Percentiles rank a stretch among this genome's conserved stretches.
phyloP scores from a whole-genome alignment of 2,888 invertebrate genomes.

The Drosophila sordidula region DNA sequence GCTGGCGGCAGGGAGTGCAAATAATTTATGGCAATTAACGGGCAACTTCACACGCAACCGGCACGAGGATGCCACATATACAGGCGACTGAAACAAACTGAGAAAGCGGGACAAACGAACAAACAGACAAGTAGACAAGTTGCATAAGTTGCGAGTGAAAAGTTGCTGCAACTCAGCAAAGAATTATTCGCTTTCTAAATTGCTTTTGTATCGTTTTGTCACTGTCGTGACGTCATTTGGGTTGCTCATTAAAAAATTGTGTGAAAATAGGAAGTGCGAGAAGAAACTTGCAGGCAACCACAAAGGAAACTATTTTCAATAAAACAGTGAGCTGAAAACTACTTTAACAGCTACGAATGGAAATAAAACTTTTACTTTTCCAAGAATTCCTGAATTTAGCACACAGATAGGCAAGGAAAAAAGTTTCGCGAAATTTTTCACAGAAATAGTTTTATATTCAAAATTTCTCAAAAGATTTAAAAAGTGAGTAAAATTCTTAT shows the following conservation, averaged over 20 bases:
- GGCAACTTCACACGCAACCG: conserved; percentile 21
- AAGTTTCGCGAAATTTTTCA: not conserved
- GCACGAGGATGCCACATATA: conserved; percentile 10
- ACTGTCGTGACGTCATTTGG: conserved; percentile 18
- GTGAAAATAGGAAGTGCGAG: conserved; percentile 4
- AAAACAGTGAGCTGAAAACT: not conserved
- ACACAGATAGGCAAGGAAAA: not conserved
- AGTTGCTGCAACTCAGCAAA: conserved; percentile 48
- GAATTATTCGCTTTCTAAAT: conserved; percentile 50
- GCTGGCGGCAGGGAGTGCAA: conserved; percentile 22
- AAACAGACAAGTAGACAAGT: conserved; percentile 20
- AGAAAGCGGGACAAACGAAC: conserved; percentile 22
- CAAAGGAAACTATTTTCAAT: conserved; percentile 12
- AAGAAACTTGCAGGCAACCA: not conserved
- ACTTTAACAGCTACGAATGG: not conserved
- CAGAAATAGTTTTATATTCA: not conserved
- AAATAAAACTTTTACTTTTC: not conserved
- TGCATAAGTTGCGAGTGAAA: conserved; percentile 39
- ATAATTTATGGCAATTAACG: conserved; percentile 77
- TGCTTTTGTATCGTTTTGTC: conserved; percentile 54
- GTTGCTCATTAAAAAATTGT: conserved; percentile 36
- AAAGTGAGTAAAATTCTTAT: not conserved
- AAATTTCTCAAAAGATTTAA: not conserved
- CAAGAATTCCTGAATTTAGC: not conserved
- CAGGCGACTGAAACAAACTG: not conserved